phyloP scores from a whole-genome alignment of 2,797 vertebrate species.

The Ispidina lecontei region DNA sequence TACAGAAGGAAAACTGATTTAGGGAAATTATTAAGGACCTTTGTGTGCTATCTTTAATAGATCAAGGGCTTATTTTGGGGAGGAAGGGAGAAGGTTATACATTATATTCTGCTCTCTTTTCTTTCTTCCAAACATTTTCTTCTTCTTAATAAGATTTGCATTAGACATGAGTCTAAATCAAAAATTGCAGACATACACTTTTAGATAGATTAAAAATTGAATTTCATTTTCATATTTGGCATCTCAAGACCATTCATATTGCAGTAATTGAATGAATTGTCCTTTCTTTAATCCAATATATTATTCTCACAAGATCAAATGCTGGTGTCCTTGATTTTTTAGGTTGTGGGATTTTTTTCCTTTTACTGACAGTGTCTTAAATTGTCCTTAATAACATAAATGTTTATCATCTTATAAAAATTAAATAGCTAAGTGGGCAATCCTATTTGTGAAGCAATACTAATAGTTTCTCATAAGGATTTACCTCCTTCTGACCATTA shows the following conservation, averaged over 20 bases:
- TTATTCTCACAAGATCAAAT: neutral
- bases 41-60: neutral
- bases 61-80: neutral
- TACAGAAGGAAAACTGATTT: neutral
- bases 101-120: neutral
- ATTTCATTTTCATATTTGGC: constrained; percentile 17
- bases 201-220: constrained; percentile 34
- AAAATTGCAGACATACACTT: neutral
- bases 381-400: neutral
- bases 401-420: neutral
- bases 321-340: neutral
- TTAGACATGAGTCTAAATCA: constrained; percentile 17
- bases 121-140: neutral
- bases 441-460: neutral
- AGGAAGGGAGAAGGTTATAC: neutral
- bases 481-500: neutral
- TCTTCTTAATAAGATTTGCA: constrained; percentile 16
- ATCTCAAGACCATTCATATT: neutral
- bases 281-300: constrained; percentile 16
- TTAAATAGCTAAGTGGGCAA: neutral
- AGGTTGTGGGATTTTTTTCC: neutral
- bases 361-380: neutral
- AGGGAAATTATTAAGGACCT: neutral
- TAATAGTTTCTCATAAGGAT: neutral
- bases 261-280: neutral